Conservation (phyloP, 2,113 vertebrate species). For the Phrynosoma blainvillii region DNA sequence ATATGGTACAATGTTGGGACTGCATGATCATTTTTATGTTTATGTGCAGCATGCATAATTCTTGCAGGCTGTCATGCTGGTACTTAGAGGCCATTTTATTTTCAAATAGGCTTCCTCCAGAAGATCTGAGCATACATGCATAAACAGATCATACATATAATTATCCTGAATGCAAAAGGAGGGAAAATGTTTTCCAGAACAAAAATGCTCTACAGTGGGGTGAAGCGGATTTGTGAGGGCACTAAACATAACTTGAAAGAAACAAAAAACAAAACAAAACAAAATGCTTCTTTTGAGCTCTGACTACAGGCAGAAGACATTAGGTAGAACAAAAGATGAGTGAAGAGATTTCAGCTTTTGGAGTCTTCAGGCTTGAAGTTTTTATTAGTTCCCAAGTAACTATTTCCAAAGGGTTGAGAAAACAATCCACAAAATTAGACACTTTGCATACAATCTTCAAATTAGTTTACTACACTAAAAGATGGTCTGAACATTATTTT, state of each 20-base stretch:
- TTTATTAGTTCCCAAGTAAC: background rate
- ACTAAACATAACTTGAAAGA: background rate
- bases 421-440: background rate
- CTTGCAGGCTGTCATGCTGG: background rate
- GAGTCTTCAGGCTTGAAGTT: background rate
- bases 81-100: background rate
- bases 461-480: background rate
- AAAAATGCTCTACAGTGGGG: background rate
- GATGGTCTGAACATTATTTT: background rate
- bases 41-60: background rate
- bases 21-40: background rate
- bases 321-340: background rate
- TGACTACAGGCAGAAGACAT: background rate
- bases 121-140: background rate
- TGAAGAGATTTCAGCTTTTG: background rate
- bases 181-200: background rate
- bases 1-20: background rate
- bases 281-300: background rate
- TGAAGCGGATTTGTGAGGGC: background rate
- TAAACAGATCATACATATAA: constrained; percentile 5
- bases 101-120: background rate
- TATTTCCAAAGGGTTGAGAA: background rate
- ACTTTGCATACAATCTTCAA: background rate
- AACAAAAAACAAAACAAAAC: background rate
- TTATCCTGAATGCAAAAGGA: background rate